phyloP scores from a whole-genome alignment of 2,797 vertebrate genomes.

The Platyrinchus mystaceus region DNA sequence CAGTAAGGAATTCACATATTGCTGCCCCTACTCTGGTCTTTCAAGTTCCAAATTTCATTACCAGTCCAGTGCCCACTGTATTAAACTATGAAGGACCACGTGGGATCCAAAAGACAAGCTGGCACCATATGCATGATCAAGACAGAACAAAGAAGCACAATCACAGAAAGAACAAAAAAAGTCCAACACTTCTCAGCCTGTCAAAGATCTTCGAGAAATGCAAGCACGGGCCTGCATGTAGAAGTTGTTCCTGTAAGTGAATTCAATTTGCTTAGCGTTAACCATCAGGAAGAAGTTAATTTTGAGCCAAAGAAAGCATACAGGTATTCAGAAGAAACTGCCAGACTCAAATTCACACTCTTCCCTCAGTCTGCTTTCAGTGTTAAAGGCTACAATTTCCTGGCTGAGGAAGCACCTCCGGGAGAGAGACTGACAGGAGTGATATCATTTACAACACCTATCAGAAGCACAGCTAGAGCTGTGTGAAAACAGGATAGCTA shows the following conservation, averaged over 20 bases:
- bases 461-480: not conserved
- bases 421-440: not conserved
- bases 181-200: not conserved
- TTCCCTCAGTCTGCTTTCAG: not conserved
- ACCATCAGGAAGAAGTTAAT: not conserved
- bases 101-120: not conserved
- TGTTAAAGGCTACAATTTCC: not conserved
- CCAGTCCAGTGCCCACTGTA: not conserved
- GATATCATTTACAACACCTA: not conserved
- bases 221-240: not conserved
- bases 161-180: not conserved
- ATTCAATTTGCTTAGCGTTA: not conserved
- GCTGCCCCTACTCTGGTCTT: not conserved
- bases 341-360: not conserved
- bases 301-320: not conserved
- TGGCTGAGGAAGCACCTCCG: not conserved
- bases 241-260: not conserved
- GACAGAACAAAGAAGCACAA: not conserved
- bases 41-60: not conserved
- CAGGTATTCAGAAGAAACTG: not conserved
- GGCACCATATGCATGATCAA: not conserved
- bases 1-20: not conserved
- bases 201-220: not conserved
- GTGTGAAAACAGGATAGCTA: not conserved
- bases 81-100: not conserved